Evolutionary conservation across 1,140 invertebrate genomes (phyloP).

Genomic region (Bombus picipes): DNA sequence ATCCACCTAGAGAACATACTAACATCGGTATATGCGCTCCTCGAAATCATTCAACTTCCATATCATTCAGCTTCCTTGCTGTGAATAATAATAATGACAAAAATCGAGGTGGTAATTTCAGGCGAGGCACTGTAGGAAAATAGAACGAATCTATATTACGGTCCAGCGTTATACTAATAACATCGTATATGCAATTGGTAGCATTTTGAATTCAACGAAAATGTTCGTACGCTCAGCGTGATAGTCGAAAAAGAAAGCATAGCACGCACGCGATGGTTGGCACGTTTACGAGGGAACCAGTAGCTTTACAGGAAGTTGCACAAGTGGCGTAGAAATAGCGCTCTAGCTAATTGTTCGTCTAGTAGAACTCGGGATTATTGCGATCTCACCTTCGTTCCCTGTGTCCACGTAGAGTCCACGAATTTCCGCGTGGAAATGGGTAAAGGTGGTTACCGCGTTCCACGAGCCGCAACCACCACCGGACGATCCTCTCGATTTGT

Average conservation of each 20-base stretch:
- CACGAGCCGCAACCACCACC: background rate
- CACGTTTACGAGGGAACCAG: background rate
- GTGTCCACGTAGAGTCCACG: background rate
- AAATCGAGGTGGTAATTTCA: too few relatives aligned
- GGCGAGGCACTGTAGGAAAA: too few relatives aligned
- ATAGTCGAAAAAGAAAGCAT: background rate
- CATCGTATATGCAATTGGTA: too few relatives aligned
- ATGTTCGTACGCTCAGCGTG: background rate
- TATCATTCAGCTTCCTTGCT: too few relatives aligned
- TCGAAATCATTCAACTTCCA: too few relatives aligned
- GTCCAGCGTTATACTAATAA: too few relatives aligned
- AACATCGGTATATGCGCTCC: too few relatives aligned
- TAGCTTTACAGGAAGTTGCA: background rate
- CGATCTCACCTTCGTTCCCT: constrained; percentile 54
- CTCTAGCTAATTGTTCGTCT: constrained; percentile 57
- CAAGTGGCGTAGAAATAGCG: constrained; percentile 63
- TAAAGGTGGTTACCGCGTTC: constrained; percentile 29
- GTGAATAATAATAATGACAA: too few relatives aligned
- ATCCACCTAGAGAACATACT: too few relatives aligned
- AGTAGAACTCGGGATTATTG: constrained; percentile 42
- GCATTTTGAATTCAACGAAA: background rate
- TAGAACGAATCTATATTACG: too few relatives aligned
- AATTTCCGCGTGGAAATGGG: constrained; percentile 59
- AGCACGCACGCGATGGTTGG: too few relatives aligned
- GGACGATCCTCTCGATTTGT: constrained; percentile 37